Base-by-base conservation (phyloP, 64 coral and sea anemone species). In the Porites australiensis region DNA sequence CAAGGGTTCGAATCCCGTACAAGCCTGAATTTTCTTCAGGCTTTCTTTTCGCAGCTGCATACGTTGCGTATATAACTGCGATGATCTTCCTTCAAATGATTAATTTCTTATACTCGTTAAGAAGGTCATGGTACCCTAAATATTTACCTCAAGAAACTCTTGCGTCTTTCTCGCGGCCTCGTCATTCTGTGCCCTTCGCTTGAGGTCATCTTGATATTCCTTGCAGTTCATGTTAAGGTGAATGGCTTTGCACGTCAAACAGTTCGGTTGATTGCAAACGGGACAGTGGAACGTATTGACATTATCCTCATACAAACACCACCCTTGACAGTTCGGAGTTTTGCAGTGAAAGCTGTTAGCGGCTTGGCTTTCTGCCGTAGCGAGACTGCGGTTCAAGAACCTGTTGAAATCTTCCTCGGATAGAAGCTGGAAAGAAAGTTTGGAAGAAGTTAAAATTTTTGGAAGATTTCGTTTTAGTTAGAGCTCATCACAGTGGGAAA, bases 301-400 rank as follows among this genome's bases (percentile, higher is more conserved):
- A 80, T 99, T 93, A 54, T 99, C 98, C 47, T 99, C 98, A 63
- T 99, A 99, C 52, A 96, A 79, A 89, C 98, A 99, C 98, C 98
- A 99, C 5, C 98, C 98, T 18, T 64, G 91, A 55, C 98, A 99
- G 66, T 99, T 99, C 4, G 98, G 91, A 2, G 98, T 99, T 50
- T 94, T 96, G 49, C 98, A 99, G 70, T 99, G 98, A 61, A 96
- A 99, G 73, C 98, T 99, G 88, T 99, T 99, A 1, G 82, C 77
- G 46, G 91, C 98, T 89, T 94, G 98, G 68, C 91, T 99, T 61
- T 99, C 98, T 18, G 98, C 98, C 60, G 98, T 99, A 13, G 79
- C 64, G 20, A 99, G 79, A 53, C 98, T 96, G 19, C 98, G 98
- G 55, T 94, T 94, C 18, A 99, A 82, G 64, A 91, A 99, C 77